These are phyloP conservation scores for Heterodera schachtii DNA, from an alignment of 1,140 invertebrate species.

Conservation along the genomic window DNA sequence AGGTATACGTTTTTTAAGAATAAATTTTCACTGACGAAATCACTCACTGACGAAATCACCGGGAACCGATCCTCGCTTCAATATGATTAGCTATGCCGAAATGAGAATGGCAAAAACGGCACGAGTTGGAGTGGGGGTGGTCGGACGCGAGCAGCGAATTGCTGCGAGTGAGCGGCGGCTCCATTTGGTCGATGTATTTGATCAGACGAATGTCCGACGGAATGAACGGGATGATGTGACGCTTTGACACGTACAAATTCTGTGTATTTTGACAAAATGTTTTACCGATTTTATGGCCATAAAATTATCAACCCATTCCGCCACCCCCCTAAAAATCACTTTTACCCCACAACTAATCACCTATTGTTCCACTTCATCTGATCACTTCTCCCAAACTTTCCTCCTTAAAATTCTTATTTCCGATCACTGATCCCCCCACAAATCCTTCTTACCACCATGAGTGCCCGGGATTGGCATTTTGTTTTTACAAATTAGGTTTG, in stretches of 20 bases:
- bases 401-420: neutral
- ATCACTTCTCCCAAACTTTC: neutral
- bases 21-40: too few species aligned
- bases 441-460: neutral
- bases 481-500: too few species aligned
- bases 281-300: too few species aligned
- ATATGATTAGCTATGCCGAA: conserved; percentile 54
- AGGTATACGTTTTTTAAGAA: too few species aligned
- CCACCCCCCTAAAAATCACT: neutral
- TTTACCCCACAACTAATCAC: too few species aligned
- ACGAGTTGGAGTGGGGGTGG: conserved; percentile 55
- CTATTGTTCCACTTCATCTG: neutral
- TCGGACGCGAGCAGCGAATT: conserved; percentile 21
- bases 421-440: neutral
- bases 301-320: too few species aligned
- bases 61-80: neutral
- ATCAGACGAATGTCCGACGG: conserved; percentile 64
- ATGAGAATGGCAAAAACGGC: conserved; percentile 63
- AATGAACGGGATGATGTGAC: conserved; percentile 64
- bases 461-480: neutral
- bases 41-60: neutral
- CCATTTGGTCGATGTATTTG: conserved; percentile 60
- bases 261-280: neutral
- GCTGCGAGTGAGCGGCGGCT: conserved; percentile 46
- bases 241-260: conserved; percentile 61